These are phyloP conservation scores for Desoria tigrina DNA, from an alignment of 2,888 invertebrate genomes.

Conservation along the genomic window DNA sequence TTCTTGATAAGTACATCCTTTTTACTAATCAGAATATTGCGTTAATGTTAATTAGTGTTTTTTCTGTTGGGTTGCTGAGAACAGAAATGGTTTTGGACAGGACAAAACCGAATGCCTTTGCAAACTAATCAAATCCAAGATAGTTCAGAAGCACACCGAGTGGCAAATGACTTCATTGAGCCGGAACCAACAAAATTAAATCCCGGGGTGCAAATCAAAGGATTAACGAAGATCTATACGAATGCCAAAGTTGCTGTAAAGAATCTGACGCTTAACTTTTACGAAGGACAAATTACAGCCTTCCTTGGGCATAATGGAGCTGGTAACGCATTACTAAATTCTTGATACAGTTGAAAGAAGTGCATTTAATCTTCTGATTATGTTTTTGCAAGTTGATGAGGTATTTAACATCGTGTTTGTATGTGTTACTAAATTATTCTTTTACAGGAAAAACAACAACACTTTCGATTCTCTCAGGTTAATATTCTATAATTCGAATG, in stretches of 20 bases:
- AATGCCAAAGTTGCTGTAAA: conserved; percentile 65
- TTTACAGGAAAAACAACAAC: conserved; percentile 76
- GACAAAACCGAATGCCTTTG: background rate
- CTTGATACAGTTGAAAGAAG: no score
- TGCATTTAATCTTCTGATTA: no score
- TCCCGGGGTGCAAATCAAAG: conserved; percentile 62
- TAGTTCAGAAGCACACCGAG: background rate
- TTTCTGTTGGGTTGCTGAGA: background rate
- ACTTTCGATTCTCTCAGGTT: conserved; percentile 69
- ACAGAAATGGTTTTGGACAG: conserved; percentile 55
- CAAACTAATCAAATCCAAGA: conserved; percentile 1
- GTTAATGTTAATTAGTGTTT: background rate
- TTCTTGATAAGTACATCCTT: no score
- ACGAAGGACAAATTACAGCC: conserved; percentile 82
- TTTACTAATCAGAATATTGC: no score
- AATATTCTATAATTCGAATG: background rate
- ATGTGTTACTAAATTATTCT: no score
- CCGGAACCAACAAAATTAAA: conserved; percentile 55
- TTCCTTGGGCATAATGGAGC: conserved; percentile 65
- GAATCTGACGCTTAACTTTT: conserved; percentile 72
- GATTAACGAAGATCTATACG: conserved; percentile 64
- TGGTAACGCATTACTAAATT: conserved; percentile 11
- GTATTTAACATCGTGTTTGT: no score
- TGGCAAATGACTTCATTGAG: conserved; percentile 55
- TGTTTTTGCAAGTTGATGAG: no score